phyloP scores from a whole-genome alignment of 2,113 vertebrate species.

The Ctenomys sociabilis region DNA sequence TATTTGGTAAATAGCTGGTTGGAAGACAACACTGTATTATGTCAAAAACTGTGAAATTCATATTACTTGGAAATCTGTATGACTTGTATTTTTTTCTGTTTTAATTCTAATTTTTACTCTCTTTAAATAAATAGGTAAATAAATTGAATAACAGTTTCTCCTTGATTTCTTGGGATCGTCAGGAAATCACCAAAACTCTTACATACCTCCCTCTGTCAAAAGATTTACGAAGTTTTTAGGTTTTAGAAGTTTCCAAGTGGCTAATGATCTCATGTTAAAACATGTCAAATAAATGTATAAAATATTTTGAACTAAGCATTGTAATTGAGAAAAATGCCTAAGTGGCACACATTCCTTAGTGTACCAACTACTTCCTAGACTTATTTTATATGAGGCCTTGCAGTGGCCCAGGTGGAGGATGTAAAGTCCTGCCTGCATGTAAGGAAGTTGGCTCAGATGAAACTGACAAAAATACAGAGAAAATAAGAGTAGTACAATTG shows the following conservation, averaged over 20 bases:
- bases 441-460: background rate
- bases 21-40: too few relatives aligned
- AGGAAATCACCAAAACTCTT: background rate
- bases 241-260: background rate
- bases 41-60: too few relatives aligned
- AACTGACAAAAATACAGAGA: background rate
- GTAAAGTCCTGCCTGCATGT: background rate
- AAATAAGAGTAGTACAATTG: background rate
- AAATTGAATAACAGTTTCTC: background rate
- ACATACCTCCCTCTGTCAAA: background rate
- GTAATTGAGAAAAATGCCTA: background rate
- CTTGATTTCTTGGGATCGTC: background rate
- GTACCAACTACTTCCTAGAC: background rate
- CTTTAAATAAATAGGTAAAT: too few relatives aligned
- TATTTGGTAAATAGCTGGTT: too few relatives aligned
- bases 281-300: background rate
- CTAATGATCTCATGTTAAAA: conserved; percentile 40
- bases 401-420: background rate
- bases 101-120: too few relatives aligned
- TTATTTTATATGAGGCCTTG: background rate
- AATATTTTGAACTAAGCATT: background rate
- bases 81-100: too few relatives aligned
- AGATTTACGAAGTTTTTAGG: background rate
- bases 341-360: background rate
- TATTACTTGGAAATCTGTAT: too few relatives aligned